Base-by-base conservation (phyloP, 2,888 invertebrate species). In the Polyommatus icarus region DNA sequence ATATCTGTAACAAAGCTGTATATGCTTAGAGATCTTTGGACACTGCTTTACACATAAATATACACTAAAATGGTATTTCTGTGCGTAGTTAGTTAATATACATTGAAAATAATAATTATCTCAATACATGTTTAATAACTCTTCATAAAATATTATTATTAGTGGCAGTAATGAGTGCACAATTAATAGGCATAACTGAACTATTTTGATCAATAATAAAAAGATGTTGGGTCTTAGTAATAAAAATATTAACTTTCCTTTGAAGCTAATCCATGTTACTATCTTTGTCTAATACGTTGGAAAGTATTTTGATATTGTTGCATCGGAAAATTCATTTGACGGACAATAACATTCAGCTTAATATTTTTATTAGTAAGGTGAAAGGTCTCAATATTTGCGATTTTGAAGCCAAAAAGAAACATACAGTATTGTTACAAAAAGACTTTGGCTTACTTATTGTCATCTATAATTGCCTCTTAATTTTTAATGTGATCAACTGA, bases 31-130 rank as follows among this genome's bases (percentile, higher is more conserved):
- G 50, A 75, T 75, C 75, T 50, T 75, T 46, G 73, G 50, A 75
- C 24, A 54, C 75, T 50, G 75, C 75, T 75, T 75, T 75, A 75
- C 75, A 75, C 24, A 7, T 75, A 75, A 54, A 50, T 75, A 24
- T 75, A 75, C 54, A 75, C 20, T 73, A 75, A 75, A 24, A 75
- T 50, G 75, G 29, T 75, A 75, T 50, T 54, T 82, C 82, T 84
- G 83, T 85, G 85, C 86, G 86, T 87, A 87, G 87, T 85, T 88
- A 90, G 86, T 81, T 84, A 85, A 85, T 84, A 78, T 77, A 81
- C 78, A 79, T 67, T 67, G 59, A 59, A 59, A 59, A 78, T 79
- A 79, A 78, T 78, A 79, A 79, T 72, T 40, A 46, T 46, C 73
- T 50, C 73, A 73, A 15, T 24, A 61, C n/a, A 61, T 67, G 29